A percentile compares a stretch with the other conserved stretches of the same genome.
These are phyloP conservation scores for Gymnobelideus leadbeateri DNA, from an alignment of 2,113 vertebrate genomes.

Conservation along the genomic window DNA sequence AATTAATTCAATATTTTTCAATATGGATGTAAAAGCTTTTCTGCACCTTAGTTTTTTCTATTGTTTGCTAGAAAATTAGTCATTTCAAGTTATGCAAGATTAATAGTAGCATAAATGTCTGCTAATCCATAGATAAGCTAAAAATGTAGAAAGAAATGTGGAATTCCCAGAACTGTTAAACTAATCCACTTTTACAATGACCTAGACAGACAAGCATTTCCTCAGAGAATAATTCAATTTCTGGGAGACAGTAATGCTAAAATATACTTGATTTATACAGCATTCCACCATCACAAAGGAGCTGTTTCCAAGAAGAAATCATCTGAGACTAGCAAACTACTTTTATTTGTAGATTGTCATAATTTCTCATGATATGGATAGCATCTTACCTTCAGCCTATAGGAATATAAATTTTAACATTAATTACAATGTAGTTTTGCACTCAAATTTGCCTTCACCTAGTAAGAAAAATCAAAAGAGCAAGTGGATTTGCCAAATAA, in stretches of 20 bases:
- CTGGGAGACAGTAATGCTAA: slow-evolving; percentile 66
- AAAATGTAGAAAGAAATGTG: slow-evolving; percentile 39
- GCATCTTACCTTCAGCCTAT: slow-evolving; percentile 64
- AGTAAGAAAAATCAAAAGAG: slow-evolving; percentile 9
- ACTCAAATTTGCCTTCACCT: background rate
- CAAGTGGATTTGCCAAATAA: slow-evolving; percentile 7
- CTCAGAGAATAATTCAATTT: slow-evolving; percentile 69
- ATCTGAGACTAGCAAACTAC: slow-evolving; percentile 58
- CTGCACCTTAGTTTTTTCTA: slow-evolving; percentile 30
- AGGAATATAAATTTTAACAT: slow-evolving; percentile 51
- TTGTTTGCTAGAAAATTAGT: slow-evolving; percentile 15
- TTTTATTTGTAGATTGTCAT: slow-evolving; percentile 65
- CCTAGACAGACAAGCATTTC: slow-evolving; percentile 49
- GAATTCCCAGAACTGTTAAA: slow-evolving; percentile 39
- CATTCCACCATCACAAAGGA: slow-evolving; percentile 43
- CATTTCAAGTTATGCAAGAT: slow-evolving; percentile 43
- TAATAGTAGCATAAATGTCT: slow-evolving; percentile 25
- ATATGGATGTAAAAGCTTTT: slow-evolving; percentile 33
- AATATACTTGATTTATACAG: slow-evolving; percentile 65
- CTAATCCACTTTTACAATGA: slow-evolving; percentile 66
- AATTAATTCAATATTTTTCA: background rate
- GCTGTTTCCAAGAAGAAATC: slow-evolving; percentile 72
- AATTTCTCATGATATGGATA: slow-evolving; percentile 57
- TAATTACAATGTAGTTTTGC: slow-evolving; percentile 40
- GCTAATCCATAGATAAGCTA: slow-evolving; percentile 46